Base-by-base conservation (phyloP, 2,888 invertebrate species). In the Agelastica alni region DNA sequence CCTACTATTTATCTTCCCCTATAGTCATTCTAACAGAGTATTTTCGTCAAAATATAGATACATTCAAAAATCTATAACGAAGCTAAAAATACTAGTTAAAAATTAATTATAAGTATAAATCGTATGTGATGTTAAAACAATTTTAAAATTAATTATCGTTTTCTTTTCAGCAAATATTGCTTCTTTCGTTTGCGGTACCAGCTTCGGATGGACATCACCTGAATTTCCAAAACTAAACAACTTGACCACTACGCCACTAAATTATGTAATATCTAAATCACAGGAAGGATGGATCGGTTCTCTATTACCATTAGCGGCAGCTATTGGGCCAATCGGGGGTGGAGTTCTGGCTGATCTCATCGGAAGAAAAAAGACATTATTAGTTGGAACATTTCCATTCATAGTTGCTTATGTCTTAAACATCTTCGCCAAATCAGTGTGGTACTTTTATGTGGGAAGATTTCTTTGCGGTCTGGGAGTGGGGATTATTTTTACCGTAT, bases 401-500 rank as follows among this genome's bases (percentile, higher is more conserved):
- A 73, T 88, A 9, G 34, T 86, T 0, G 89, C 91, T 0, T 92
- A 88, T 82, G 70, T 85, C 14, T 73, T 89, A 67, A 59, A 78
- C 64, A 68, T 78, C 62, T 66, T 70, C 41, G 73, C 69, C 1
- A 60, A 58, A 10, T 62, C 49, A 17, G 63, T 70, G 0, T 42
- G 51, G 2, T 57, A 69, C 4, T 71, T 70, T 22, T 78, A 75
- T 58, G 58, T 71, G 1, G 78, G 78, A 6, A 72, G 82, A 57
- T 70, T 80, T 26, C 55, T 82, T 4, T 74, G 75, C 26, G 91
- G 91, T 37, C 69, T 89, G 1, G 84, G 83, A 0, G 82, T 86
- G 0, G 88, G 89, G 0, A 83, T 86, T 66, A 78, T 86, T 7
- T 89, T 87, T 77, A 86, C 88, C 0, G 84, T 87, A 1, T 83